Evolutionary conservation across 30 jellyfish, hydroid and myxozoan species (phyloP), one percentile per base, ranked within the genome.

Genomic region (Nemopilema nomurai): DNA sequence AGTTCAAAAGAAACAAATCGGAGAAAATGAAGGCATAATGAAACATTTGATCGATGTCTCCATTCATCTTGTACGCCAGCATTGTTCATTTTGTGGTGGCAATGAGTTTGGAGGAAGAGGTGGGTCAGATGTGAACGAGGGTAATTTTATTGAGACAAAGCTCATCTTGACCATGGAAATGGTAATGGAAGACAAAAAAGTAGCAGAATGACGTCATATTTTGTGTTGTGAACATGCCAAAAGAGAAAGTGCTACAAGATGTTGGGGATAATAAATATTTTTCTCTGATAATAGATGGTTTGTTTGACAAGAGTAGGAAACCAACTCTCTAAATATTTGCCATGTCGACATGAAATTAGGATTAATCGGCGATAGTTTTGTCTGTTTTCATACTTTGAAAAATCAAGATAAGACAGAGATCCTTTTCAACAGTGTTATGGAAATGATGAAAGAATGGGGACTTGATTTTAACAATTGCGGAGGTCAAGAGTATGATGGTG

Each of bases 281-380:
- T 22, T 0, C 84, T 21, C 18, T 33, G 17, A 27, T 74, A 74
- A 31, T 74, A 32, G 84, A 74, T 29, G 33, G 68, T 18, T 30
- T 69, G 29, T 19, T 32, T 24, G 84, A 74, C 28, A 33, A 20
- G 68, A 74, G 84, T 49, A 74, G 41, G 84, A 74, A 74, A 74
- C 84, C 70, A 74, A 21, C 84, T 74, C 28, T 74, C 68, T 74
- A n/a, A n/a, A n/a, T n/a, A n/a, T n/a, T n/a, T n/a, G n/a, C n/a
- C n/a, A n/a, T n/a, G n/a, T n/a, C n/a, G n/a, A n/a, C n/a, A n/a
- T n/a, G n/a, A n/a, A n/a, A n/a, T n/a, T n/a, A n/a, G n/a, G n/a
- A 27, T 74, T 49, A 74, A 74, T 49, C 29, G 29, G 21, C 69
- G 70, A 27, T 33, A 29, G 22, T 28, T 74, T 24, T 17, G 28